Base-by-base conservation (phyloP, 2,888 invertebrate species). In the Caprella mutica region DNA sequence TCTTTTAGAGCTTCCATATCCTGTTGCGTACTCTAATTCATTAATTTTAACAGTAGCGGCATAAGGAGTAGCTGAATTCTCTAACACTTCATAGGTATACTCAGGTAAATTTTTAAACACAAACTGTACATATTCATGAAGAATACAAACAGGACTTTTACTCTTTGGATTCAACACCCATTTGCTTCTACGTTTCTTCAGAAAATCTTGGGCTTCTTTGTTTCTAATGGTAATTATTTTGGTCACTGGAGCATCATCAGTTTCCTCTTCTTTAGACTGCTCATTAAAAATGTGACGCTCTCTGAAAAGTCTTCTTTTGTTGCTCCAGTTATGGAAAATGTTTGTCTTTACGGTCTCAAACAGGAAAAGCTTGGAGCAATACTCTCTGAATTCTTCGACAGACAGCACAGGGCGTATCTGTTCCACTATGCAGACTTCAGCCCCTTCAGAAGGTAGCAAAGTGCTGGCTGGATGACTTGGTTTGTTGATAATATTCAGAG, bases 131-230 rank as follows among this genome's bases (percentile, higher is more conserved):
- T 94, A 97, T 74, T 98, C 97, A 74, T 98, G 97, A 67, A 98
- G 79, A 70, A 97, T 92, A 67, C 93, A 92, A 8, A 97, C 86
- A 72, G 86, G 87, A 70, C 91, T 90, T 75, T 94, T 92, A 1
- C 94, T 94, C 70, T 88, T 87, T 60, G 96, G 94, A 77, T 97
- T 97, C 85, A 97, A 86, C 65, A 93, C 88, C 86, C 94, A 96
- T 72, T 94, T 92, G 3, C 38, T 4, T 2, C 3, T 17, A n/a
- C n/a, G n/a, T 70, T 84, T 85, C 58, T 80, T 80, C 26, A 26
- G 43, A 38, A 33, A 55, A 43, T 26, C 52, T 35, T 24, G 27
- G 23, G 17, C 38, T 27, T 40, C 48, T 30, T n/a, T n/a, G n/a
- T n/a, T n/a, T n/a, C n/a, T n/a, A n/a, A n/a, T n/a, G n/a, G n/a